phyloP scores from a whole-genome alignment of 37 sponge, comb jelly and placozoan genomes.

The Mnemiopsis leidyi region DNA sequence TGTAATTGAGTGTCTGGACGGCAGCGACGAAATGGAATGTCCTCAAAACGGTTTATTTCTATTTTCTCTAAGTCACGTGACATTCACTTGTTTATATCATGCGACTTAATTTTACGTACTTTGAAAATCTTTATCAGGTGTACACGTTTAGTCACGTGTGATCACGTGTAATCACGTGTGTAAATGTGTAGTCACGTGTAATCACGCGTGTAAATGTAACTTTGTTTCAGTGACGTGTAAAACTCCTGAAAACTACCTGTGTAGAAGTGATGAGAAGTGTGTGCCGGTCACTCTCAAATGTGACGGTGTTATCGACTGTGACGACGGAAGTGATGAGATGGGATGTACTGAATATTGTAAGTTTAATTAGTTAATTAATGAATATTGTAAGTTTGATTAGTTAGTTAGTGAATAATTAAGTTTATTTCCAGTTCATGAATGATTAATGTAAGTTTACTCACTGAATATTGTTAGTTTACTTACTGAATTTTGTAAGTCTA shows the following conservation, averaged over 20 bases:
- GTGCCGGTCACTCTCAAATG: background rate
- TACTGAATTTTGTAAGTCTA: no score
- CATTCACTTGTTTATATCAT: no score
- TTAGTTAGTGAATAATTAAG: background rate
- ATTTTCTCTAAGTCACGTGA: no score
- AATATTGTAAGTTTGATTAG: background rate
- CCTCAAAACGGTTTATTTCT: background rate
- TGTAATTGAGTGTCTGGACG: background rate
- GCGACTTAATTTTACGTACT: no score
- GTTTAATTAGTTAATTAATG: constrained; percentile 23
- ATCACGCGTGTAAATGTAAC: no score
- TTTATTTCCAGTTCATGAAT: background rate
- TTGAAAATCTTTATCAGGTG: no score
- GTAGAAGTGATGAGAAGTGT: background rate
- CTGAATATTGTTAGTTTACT: background rate
- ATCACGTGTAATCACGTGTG: no score
- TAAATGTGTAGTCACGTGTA: no score
- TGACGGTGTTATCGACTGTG: background rate
- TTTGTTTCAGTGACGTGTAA: background rate
- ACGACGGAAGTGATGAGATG: constrained; percentile 6
- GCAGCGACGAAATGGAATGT: background rate
- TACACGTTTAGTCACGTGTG: no score
- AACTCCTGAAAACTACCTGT: background rate
- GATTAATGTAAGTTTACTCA: background rate
- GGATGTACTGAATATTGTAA: constrained; percentile 1